These are phyloP conservation scores for Hyposoter dolosus DNA, from an alignment of 2,888 invertebrate genomes.

Conservation along the genomic window DNA sequence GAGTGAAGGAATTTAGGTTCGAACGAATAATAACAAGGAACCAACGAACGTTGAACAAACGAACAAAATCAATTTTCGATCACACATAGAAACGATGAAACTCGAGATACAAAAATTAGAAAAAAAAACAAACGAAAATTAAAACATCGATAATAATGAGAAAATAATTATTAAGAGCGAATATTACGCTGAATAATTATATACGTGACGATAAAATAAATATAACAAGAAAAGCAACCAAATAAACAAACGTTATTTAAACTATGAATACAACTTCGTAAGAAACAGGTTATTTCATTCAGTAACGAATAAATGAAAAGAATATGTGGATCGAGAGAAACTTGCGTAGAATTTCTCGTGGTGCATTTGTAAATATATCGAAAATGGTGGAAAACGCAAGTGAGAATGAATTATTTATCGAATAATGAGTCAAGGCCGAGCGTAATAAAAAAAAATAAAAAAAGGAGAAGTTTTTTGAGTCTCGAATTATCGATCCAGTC, in stretches of 20 bases:
- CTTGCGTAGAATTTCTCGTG: slow-evolving; percentile 58
- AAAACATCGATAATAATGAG: slow-evolving; percentile 57
- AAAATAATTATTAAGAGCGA: slow-evolving; percentile 24
- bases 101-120: background rate
- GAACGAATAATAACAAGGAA: background rate
- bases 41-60: background rate
- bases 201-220: slow-evolving; percentile 26
- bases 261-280: slow-evolving; percentile 40
- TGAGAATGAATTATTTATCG: slow-evolving; percentile 34
- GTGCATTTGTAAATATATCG: slow-evolving; percentile 67
- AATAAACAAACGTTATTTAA: background rate
- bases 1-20: background rate
- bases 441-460: background rate
- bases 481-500: slow-evolving; percentile 44
- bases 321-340: slow-evolving; percentile 54
- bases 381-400: background rate
- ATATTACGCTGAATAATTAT: slow-evolving; percentile 38
- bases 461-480: background rate
- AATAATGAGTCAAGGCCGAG: slow-evolving; percentile 26
- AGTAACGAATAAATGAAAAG: slow-evolving; percentile 14
- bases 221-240: background rate
- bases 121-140: slow-evolving; percentile 23
- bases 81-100: background rate
- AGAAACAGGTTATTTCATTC: background rate
- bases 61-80: background rate